Base-by-base conservation (phyloP, 1,140 invertebrate genomes). In the Aphaenogaster floridana region DNA sequence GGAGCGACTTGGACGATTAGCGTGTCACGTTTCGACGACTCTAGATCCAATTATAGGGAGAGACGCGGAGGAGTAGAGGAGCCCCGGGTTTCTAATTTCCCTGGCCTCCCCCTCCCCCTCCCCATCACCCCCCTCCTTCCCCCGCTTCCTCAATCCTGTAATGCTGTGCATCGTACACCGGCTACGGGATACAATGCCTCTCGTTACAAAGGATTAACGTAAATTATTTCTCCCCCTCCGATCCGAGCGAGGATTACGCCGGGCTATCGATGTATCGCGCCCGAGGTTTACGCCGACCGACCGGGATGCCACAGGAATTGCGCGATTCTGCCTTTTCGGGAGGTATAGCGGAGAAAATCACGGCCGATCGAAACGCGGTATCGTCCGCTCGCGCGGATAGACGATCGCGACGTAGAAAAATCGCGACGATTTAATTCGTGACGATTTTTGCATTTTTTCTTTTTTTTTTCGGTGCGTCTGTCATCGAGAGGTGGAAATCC, bases 1-100 rank as follows among this genome's bases (percentile, higher is more conserved):
- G 80, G 50, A 79, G 81, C 77, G 89, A 91, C 89, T 91, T 91
- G 89, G 90, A 86, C 86, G 88, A 92, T 92, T 92, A 91, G 86
- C 90, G 68, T 90, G 54, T 80, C 64, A 72, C 79, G 80, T 77
- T 72, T 84, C 79, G 54, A 87, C 85, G 72, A 86, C 76, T 80
- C 45, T 64, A 59, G 68, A 92, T 92, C 86, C 89, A 93, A 93
- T 92, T 93, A 91, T 88, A 80, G 52, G 64, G 63, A 71, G 64
- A 89, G 81, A 63, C 39, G n/a, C 59, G 64, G 17, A 68, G 63
- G 36, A 45, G 57, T 52, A 81, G 64, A 80, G 78, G 64, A 80
- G 54, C 48, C 48, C 66, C 28, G 45, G 54, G 69, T 74, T 84
- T 84, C 80, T 84, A 84, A 84, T 84, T 84, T 84, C 80, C 28